A percentile compares a stretch with the other conserved stretches of the same genome.
phyloP scores from a whole-genome alignment of 2,888 invertebrate species.

The Hemithea aestivaria region DNA sequence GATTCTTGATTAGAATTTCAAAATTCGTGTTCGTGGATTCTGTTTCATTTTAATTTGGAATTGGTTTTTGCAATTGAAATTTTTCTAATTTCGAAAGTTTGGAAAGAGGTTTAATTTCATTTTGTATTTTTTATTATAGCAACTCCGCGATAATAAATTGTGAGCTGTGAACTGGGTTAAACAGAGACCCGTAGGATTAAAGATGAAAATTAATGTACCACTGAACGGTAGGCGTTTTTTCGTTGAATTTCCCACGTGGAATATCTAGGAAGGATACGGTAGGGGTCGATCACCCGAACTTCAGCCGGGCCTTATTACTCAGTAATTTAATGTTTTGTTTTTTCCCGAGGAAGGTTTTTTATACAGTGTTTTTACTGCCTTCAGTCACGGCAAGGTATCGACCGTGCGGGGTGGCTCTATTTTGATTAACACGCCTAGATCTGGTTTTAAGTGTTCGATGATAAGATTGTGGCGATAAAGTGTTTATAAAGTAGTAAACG shows the following conservation, averaged over 20 bases:
- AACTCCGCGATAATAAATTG: slow-evolving; percentile 3
- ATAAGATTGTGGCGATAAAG: neutral
- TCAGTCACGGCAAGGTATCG: slow-evolving; percentile 72
- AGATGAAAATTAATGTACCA: slow-evolving; percentile 29
- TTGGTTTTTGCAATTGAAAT: slow-evolving; percentile 10
- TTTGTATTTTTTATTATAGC: too few species aligned
- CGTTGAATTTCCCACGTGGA: slow-evolving; percentile 72
- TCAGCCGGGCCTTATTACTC: slow-evolving; percentile 64
- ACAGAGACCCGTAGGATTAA: slow-evolving; percentile 23
- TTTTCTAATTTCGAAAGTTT: slow-evolving; percentile 4
- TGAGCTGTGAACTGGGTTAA: slow-evolving; percentile 18
- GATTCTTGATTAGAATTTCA: slow-evolving; percentile 41
- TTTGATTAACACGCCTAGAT: slow-evolving; percentile 38
- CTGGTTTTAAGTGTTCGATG: slow-evolving; percentile 8
- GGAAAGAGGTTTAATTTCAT: neutral
- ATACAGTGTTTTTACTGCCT: slow-evolving; percentile 62
- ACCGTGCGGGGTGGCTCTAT: slow-evolving; percentile 46
- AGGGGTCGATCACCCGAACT: slow-evolving; percentile 67
- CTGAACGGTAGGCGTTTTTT: slow-evolving; percentile 39
- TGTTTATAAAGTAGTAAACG: neutral
- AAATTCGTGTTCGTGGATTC: slow-evolving; percentile 32
- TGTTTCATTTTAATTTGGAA: slow-evolving; percentile 21
- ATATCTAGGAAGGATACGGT: slow-evolving; percentile 42
- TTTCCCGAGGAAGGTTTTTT: slow-evolving; percentile 57
- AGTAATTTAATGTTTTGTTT: slow-evolving; percentile 72